Conservation (phyloP, 2,113 vertebrate genomes). For the Ailurus styani region DNA sequence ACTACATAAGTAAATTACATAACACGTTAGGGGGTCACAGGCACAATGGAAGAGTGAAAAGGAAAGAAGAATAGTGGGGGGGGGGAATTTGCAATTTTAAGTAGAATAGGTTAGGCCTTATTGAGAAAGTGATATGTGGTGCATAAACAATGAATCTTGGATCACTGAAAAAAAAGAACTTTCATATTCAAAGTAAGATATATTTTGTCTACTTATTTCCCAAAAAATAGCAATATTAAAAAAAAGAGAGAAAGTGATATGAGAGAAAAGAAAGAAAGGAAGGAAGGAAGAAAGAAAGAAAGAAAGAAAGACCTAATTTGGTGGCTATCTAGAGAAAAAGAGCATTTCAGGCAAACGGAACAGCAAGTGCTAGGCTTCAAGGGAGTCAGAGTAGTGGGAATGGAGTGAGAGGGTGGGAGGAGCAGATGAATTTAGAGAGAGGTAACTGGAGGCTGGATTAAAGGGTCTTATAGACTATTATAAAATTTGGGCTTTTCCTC, state of each 20-base stretch:
- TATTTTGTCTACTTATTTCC: background rate
- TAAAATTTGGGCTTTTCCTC: background rate
- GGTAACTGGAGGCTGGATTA: background rate
- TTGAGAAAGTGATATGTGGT: too few species aligned
- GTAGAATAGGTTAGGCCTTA: background rate
- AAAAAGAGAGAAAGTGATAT: background rate
- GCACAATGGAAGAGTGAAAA: background rate
- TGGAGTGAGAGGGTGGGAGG: background rate
- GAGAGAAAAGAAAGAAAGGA: background rate
- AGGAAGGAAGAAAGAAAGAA: background rate
- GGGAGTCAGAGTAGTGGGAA: background rate
- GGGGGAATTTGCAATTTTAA: background rate
- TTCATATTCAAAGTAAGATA: background rate
- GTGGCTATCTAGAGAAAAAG: background rate
- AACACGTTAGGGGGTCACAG: background rate
- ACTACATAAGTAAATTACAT: background rate
- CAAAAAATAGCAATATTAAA: background rate
- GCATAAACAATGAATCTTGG: too few species aligned
- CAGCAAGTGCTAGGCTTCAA: background rate
- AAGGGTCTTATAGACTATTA: background rate
- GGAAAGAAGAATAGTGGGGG: background rate
- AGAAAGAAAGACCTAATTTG: background rate
- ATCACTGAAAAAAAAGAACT: background rate
- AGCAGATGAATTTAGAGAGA: background rate
- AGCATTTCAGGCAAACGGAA: background rate